These are phyloP conservation scores for Microctenopoma lineatum DNA, from an alignment of 2,797 vertebrate genomes.

Conservation along the genomic window DNA sequence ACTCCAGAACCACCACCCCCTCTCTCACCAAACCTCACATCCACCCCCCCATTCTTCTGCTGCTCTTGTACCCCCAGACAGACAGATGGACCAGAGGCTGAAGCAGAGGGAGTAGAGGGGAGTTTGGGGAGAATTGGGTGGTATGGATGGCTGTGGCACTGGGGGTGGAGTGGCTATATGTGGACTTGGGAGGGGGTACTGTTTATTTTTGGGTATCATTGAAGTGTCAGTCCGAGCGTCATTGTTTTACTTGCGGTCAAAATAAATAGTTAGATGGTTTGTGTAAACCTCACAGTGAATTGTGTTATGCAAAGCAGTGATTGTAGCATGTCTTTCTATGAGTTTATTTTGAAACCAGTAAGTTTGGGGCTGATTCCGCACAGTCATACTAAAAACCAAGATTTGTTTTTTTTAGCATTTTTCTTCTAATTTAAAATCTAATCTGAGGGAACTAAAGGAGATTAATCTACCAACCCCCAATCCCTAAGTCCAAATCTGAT, in stretches of 20 bases:
- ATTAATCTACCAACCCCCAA: conserved; percentile 59
- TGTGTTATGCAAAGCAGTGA: neutral
- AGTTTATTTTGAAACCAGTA: conserved; percentile 12
- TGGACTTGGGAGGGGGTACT: conserved; percentile 32
- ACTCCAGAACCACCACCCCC: conserved; percentile 42
- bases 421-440: conserved; percentile 15
- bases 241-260: conserved; percentile 39
- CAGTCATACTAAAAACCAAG: neutral
- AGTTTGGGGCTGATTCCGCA: neutral
- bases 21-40: conserved; percentile 11
- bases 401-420: conserved; percentile 27
- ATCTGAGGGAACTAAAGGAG: conserved; percentile 44
- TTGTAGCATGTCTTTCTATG: neutral
- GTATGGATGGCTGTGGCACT: conserved; percentile 47
- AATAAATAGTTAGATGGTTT: conserved; percentile 46
- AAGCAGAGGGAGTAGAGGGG: conserved; percentile 61
- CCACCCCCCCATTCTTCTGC: conserved; percentile 60
- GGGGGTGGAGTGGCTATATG: conserved; percentile 52
- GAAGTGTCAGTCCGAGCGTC: conserved; percentile 58
- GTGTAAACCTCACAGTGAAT: conserved; percentile 4
- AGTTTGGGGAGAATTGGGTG: conserved; percentile 55
- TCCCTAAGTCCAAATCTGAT: conserved; percentile 59
- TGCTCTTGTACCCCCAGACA: conserved; percentile 72
- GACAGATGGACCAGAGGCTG: conserved; percentile 80
- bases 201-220: conserved; percentile 71